Conservation (phyloP, 2,113 vertebrate species). For the Nestor notabilis region DNA sequence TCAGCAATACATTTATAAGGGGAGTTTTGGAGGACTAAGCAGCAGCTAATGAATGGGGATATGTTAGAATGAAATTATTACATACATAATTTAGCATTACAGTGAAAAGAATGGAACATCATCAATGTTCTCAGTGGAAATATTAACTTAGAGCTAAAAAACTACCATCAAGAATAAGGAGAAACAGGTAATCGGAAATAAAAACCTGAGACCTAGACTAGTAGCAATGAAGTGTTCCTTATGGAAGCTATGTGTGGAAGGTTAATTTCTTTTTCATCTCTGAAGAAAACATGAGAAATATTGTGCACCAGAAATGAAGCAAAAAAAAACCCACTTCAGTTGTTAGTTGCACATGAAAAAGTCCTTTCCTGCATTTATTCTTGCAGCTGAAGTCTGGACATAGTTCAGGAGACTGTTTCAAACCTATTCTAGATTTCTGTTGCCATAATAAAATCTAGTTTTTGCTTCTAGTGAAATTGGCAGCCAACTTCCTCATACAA, state of each 20-base stretch:
- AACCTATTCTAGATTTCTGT: background rate
- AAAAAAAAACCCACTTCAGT: background rate
- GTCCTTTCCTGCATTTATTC: background rate
- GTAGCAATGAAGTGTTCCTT: background rate
- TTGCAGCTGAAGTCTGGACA: background rate
- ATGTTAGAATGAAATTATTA: background rate
- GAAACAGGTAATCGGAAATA: background rate
- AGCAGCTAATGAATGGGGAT: background rate
- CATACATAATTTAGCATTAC: background rate
- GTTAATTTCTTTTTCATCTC: background rate
- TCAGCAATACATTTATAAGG: background rate
- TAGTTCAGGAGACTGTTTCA: background rate
- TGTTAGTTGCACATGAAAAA: background rate
- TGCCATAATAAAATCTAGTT: background rate
- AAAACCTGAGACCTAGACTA: background rate
- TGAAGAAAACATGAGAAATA: background rate
- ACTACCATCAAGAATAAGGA: background rate
- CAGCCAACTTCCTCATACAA: background rate
- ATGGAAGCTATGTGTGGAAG: background rate
- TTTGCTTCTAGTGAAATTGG: background rate
- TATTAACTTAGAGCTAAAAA: background rate
- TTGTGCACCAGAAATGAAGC: background rate
- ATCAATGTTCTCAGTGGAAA: background rate
- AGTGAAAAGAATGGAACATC: background rate
- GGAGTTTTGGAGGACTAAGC: background rate